Base-by-base conservation (phyloP, 2,113 vertebrate genomes). In the Danionella cerebrum region DNA sequence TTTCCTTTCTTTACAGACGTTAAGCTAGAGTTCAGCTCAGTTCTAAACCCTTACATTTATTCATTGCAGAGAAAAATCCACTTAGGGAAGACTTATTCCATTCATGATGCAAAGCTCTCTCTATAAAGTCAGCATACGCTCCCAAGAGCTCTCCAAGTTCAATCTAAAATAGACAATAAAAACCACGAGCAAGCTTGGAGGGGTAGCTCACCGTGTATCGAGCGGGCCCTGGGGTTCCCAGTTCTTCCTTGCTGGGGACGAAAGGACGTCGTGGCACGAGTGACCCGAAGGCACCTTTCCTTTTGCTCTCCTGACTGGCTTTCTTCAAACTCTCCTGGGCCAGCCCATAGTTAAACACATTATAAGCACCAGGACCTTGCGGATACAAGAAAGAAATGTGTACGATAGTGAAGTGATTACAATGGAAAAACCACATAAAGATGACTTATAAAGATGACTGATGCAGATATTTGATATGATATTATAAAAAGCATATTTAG, bases 311-410 rank as follows among this genome's bases (percentile, higher is more conserved):
- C 10, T 71, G 54, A 62, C 71, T 54, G 3, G 82, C 78, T 69
- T 82, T 85, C 74, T 76, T 83, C 19, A 84, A 69, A 72, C 84
- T 85, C 45, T 84, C 81, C 16, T 27, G 73, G 19, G 83, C 83
- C 54, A 87, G 57, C 33, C 81, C 80, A 14, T 80, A 60, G 36
- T 84, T 72, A 57, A 81, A 83, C 36, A 86, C 3, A 24, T 85
- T 79, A 62, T 88, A 87, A 5, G 82, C 81, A 10, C 83, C 85
- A 1, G 85, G 85, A 52, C 88, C 85, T 89, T 67, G 11, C 14
- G 69, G n/a, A 11, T 22, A 52, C 16, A 45, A 13, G 29, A 5
- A 33, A 33, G 29, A 33, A n/a, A n/a, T n/a, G n/a, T n/a, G n/a
- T n/a, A n/a, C n/a, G n/a, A n/a, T n/a, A n/a, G n/a, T n/a, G n/a